Evolutionary conservation across 2,888 invertebrate species (phyloP).

Genomic region (Apamea anceps): DNA sequence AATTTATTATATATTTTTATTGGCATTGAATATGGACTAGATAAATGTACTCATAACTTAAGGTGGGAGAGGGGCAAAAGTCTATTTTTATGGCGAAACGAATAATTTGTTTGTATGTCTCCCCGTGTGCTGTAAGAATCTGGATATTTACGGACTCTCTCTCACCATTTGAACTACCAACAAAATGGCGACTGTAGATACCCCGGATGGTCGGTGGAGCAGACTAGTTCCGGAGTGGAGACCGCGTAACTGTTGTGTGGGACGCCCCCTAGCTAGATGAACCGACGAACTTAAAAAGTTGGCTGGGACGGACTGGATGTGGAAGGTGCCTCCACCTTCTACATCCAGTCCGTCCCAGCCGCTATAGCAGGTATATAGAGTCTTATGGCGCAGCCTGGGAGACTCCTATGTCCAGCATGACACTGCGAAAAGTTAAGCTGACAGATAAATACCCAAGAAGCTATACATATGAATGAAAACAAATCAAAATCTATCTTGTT

Average conservation of each 20-base stretch:
- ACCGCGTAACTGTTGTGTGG: neutral
- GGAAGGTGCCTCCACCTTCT: neutral
- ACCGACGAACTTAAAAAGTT: neutral
- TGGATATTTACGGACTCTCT: neutral
- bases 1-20: too few relatives aligned
- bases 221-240: neutral
- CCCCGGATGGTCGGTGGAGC: neutral
- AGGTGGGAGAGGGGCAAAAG: too few relatives aligned
- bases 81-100: too few relatives aligned
- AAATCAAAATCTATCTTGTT: constrained; percentile 1
- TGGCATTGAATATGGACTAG: too few relatives aligned
- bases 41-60: too few relatives aligned
- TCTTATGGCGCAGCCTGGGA: neutral
- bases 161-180: neutral
- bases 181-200: neutral
- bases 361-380: too few relatives aligned
- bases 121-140: too few relatives aligned
- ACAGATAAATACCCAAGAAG: neutral
- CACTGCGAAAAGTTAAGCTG: neutral
- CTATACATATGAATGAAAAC: neutral
- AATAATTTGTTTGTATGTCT: too few relatives aligned
- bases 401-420: neutral
- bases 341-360: too few relatives aligned
- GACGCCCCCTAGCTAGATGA: neutral
- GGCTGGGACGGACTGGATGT: neutral